A percentile compares a stretch with the other conserved stretches of the same genome.
phyloP scores from a whole-genome alignment of 2,113 vertebrate species.

The Turdus rufiventris region DNA sequence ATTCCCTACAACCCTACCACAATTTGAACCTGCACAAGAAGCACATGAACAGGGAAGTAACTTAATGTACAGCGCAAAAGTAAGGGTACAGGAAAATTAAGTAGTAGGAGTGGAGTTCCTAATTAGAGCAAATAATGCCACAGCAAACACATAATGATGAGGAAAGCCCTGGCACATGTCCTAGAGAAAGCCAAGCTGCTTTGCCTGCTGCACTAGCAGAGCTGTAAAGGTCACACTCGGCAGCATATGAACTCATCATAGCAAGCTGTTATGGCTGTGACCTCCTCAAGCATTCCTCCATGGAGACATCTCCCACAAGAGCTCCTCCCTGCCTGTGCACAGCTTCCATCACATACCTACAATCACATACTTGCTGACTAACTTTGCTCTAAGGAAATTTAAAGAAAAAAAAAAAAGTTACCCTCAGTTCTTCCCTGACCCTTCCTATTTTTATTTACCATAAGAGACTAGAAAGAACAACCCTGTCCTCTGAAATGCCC shows the following conservation, averaged over 20 bases:
- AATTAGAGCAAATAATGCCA: not conserved
- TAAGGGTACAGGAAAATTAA: not conserved
- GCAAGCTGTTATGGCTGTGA: not conserved
- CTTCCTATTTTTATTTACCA: not conserved
- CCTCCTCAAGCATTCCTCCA: not conserved
- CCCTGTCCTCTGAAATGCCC: not conserved
- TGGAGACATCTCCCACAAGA: not conserved
- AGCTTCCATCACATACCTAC: not conserved
- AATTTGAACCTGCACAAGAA: not conserved
- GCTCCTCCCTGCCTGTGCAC: not conserved
- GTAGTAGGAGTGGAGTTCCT: not conserved
- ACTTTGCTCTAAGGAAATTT: not conserved
- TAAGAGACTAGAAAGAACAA: not conserved
- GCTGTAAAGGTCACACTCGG: not conserved
- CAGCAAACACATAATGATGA: not conserved
- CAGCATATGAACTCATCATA: not conserved
- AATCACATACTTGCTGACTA: not conserved
- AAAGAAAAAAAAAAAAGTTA: not conserved
- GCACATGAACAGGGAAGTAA: not conserved
- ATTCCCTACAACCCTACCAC: not conserved
- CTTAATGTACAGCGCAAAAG: not conserved
- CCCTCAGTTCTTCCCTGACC: not conserved
- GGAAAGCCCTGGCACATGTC: not conserved
- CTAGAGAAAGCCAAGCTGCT: not conserved
- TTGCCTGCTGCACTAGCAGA: not conserved